These are phyloP conservation scores for Macroramphosus scolopax DNA, from an alignment of 2,797 vertebrate species.

Conservation along the genomic window DNA sequence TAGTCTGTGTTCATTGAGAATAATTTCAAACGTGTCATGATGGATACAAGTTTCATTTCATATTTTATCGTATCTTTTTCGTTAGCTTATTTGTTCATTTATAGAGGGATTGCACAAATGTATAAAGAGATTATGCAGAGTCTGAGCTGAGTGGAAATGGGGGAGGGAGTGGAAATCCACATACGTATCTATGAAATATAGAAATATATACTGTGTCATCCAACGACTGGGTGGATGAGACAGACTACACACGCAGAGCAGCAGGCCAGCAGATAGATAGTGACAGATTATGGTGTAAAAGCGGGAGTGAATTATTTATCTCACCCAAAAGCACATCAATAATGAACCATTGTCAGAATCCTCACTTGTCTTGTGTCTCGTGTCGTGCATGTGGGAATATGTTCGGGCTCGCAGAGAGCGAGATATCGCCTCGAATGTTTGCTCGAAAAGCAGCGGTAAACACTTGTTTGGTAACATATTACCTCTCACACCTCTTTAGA, in stretches of 20 bases:
- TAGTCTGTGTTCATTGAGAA: slow-evolving; percentile 22
- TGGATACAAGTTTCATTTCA: not conserved
- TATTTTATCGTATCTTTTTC: slow-evolving; percentile 9
- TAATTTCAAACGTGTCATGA: slow-evolving; percentile 2
- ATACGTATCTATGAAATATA: slow-evolving; percentile 28
- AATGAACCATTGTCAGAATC: slow-evolving; percentile 59
- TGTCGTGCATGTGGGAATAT: slow-evolving; percentile 16
- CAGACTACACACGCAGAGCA: slow-evolving; percentile 13
- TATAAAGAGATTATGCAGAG: slow-evolving; percentile 53
- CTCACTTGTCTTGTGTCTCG: slow-evolving; percentile 37
- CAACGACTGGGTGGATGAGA: slow-evolving; percentile 12
- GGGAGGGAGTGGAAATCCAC: slow-evolving; percentile 38
- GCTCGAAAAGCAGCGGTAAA: not conserved
- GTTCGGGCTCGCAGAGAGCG: slow-evolving; percentile 1
- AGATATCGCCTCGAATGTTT: slow-evolving; percentile 7
- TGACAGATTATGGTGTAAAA: slow-evolving; percentile 61
- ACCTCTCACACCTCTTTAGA: slow-evolving; percentile 6
- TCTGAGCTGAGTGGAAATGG: slow-evolving; percentile 31
- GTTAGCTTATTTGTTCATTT: slow-evolving; percentile 8
- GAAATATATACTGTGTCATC: too few relatives aligned
- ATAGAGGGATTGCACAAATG: slow-evolving; percentile 29
- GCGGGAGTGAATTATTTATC: slow-evolving; percentile 70
- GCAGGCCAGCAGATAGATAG: slow-evolving; percentile 39
- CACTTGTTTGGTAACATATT: not conserved
- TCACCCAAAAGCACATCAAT: slow-evolving; percentile 66